Evolutionary conservation across 2,888 invertebrate genomes (phyloP), one percentile per base, ranked within the genome.

Genomic region (Spodoptera exigua): DNA sequence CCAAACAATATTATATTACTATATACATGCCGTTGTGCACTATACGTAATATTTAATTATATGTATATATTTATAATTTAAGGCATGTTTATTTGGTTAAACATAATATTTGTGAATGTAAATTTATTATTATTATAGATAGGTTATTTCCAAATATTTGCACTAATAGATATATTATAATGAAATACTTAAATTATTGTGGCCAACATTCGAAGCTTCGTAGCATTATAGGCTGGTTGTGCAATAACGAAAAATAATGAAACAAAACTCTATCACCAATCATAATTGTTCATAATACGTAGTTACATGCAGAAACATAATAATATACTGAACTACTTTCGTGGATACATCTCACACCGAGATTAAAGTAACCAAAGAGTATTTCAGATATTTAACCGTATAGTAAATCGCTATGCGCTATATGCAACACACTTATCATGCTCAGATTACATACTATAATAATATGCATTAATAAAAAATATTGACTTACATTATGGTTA

Each of bases 391-490:
- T 60, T 55, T 59, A 49, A 14, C 55, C 21, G 16, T 44, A 34
- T 68, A 64, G 55, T 43, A n/a, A 61, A 66, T 54, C 55, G 55
- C 57, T 74, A 46, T 64, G 43, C 59, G 47, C 59, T 43, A 51
- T 49, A 53, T 18, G 61, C 52, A 27, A 27, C 43, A 56, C 53
- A 60, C 40, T 14, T 59, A 60, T 51, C 27, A 27, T 67, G 43
- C 21, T 65, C 62, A 54, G 49, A 71, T 32, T 62, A 59, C 66
- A 54, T 71, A 16, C 45, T 52, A 55, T 43, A 66, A 64, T 27
- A 27, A 27, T 74, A 78, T 78, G 76, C 78, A 79, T 73, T 76
- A 71, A 67, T 74, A 71, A 60, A 73, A 55, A 65, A 72, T 68
- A 79, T 69, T 70, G 27, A 65, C 17, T n/a, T 65, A 76, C 70